phyloP scores from a whole-genome alignment of 2,797 vertebrate species.

The Sebastes paucispinis region DNA sequence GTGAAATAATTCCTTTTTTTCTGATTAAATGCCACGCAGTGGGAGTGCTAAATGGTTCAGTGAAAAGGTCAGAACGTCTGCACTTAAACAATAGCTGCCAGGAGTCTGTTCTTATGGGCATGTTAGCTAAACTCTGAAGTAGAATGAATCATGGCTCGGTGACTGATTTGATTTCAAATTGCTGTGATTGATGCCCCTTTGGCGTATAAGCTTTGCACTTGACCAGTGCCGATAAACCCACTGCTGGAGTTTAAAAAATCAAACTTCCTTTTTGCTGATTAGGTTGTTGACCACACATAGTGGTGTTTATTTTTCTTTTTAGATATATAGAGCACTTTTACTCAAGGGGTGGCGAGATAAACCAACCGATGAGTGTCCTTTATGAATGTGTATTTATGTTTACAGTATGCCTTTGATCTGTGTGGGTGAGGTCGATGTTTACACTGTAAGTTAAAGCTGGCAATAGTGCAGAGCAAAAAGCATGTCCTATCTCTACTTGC shows the following conservation, averaged over 20 bases:
- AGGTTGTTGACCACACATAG: conserved; percentile 7
- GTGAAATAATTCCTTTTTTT: not conserved
- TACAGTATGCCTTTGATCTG: conserved; percentile 37
- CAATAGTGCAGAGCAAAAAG: conserved; percentile 19
- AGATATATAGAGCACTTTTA: not conserved
- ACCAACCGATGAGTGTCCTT: not conserved
- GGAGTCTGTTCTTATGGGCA: not conserved
- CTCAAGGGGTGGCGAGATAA: conserved; percentile 5
- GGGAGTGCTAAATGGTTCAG: conserved; percentile 9
- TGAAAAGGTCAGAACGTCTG: conserved; percentile 50
- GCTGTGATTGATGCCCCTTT: not conserved
- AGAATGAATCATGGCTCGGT: not conserved
- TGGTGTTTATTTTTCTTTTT: conserved; percentile 14
- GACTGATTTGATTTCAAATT: not conserved
- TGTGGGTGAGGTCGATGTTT: conserved; percentile 25
- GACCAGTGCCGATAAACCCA: not conserved
- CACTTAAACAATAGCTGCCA: not conserved
- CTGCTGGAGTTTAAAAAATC: not conserved
- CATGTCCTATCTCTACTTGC: conserved; percentile 38
- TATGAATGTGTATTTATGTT: conserved; percentile 11
- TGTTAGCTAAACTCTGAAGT: not conserved
- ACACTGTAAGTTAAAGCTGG: conserved; percentile 41
- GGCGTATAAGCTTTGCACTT: not conserved
- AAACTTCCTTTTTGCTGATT: not conserved
- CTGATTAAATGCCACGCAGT: conserved; percentile 36